Evolutionary conservation across 2,888 invertebrate genomes (phyloP), one percentile per base, ranked within the genome.

Genomic region (Epinotia nisella): DNA sequence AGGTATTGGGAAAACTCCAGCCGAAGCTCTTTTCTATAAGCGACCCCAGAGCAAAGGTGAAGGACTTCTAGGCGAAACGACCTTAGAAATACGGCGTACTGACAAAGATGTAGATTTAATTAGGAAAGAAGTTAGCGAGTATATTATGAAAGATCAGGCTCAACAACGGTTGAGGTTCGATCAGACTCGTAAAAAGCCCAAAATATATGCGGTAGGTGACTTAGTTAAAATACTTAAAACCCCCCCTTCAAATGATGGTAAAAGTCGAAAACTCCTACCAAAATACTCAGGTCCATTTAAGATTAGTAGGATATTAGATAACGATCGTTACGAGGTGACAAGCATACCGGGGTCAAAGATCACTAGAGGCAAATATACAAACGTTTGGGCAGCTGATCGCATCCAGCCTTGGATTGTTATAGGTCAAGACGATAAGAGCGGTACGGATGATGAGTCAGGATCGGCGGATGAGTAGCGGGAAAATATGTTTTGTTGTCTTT

Each of bases 221-320:
- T 24, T 74, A 35, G 62, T 74, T 13, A 45, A 58, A 29, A 59
- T 65, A n/a, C 1, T 24, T 3, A 59, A 62, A 45, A 51, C 21
- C 15, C 35, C 61, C 2, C 11, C 13, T 5, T 10, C 39, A 7
- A 64, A 71, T 59, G 56, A 62, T 0, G 72, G 72, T 5, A 24
- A 75, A 61, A 68, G 64, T 62, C 70, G 24, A n/a, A 75, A 75
- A 21, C n/a, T 70, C 3, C 9, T 70, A 2, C 67, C 70, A 4
- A 60, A 60, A 45, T 70, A 51, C 53, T 17, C 53, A 11, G 74
- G 74, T 5, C 70, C 74, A 5, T 74, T 19, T 24, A 17, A 17
- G 15, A 17, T 74, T 10, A 70, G 41, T 17, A 41, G 53, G 45
- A 29, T 74, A 17, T 35, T 74, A 35, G 60, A 9, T 35, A 69